Base-by-base conservation (phyloP, 2,888 invertebrate species). In the Dicyrtomina minuta region DNA sequence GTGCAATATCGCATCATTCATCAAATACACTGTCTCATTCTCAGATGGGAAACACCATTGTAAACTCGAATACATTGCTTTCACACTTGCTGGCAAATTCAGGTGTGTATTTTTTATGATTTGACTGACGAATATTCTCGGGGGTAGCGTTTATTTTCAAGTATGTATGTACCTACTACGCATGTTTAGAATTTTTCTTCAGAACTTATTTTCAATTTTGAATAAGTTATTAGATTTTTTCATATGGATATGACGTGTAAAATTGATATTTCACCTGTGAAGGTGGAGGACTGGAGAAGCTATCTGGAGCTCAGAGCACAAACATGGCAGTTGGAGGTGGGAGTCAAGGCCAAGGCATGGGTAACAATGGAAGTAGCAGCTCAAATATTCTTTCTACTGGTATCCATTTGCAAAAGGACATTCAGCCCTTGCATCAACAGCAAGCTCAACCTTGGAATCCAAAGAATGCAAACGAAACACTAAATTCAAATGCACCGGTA, bases 1-100 rank as follows among this genome's bases (percentile, higher is more conserved):
- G 90, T 73, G 84, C 91, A 77, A 86, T 88, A 61, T 49, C 65
- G 13, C 70, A 68, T 24, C 70, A 66, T 44, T 49, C 39, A 64
- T 71, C 26, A 68, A n/a, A 56, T 44, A 8, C 68, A 1, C 59
- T 72, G 66, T n/a, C 67, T 17, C 67, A 69, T 56, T 51, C 55
- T 53, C 72, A 70, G 33, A 74, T 72, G 66, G 24, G 68, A 33
- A 68, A 60, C 41, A 46, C 71, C 17, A 68, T 70, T 46, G 66
- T 64, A 15, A 75, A 67, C 68, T 66, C 73, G 12, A 74, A 74
- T 60, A 77, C 78, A 1, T 70, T 78, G 5, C 59, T 78, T 39
- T 77, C 78, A 20, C 78, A 78, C 62, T 67, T 78, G 10, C 69
- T 78, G n/a, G 73, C 75, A 27, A 73, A 69, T 20, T 68, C 78